Evolutionary conservation across 2,888 invertebrate genomes (phyloP).

Genomic region (Ernsta delagoae): DNA sequence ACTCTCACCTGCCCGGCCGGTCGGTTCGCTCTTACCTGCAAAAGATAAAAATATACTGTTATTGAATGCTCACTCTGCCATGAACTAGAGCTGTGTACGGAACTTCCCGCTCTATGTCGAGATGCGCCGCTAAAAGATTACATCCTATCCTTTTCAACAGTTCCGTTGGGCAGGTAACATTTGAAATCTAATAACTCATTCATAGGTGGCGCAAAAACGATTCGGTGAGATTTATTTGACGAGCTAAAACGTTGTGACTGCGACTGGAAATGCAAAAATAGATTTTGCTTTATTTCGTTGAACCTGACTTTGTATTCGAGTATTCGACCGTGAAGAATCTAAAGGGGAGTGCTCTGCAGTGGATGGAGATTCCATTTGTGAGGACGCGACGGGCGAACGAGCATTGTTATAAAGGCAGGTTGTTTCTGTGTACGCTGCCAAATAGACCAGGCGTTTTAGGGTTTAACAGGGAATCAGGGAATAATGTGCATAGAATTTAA

Average conservation of each 20-base stretch:
- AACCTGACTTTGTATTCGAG: slow-evolving; percentile 47
- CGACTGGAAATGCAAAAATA: slow-evolving; percentile 47
- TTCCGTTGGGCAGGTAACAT: slow-evolving; percentile 37
- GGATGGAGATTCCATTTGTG: slow-evolving; percentile 47
- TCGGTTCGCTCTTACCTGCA: slow-evolving; percentile 68
- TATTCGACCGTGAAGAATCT: slow-evolving; percentile 51
- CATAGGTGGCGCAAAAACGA: slow-evolving; percentile 39
- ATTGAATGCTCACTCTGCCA: slow-evolving; percentile 43
- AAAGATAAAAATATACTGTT: slow-evolving; percentile 65
- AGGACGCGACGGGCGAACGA: slow-evolving; percentile 44
- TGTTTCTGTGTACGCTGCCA: slow-evolving; percentile 49
- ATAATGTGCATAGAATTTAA: background rate
- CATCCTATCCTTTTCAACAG: slow-evolving; percentile 27
- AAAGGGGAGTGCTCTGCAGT: slow-evolving; percentile 44
- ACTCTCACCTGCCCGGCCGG: slow-evolving; percentile 62
- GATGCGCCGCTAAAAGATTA: slow-evolving; percentile 31
- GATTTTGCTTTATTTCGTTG: slow-evolving; percentile 44
- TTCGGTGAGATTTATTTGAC: slow-evolving; percentile 46
- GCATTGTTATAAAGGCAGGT: slow-evolving; percentile 48
- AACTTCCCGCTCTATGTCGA: slow-evolving; percentile 28
- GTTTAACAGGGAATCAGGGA: slow-evolving; percentile 4
- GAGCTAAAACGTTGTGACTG: slow-evolving; percentile 43
- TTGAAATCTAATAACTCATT: slow-evolving; percentile 45
- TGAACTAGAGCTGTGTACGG: slow-evolving; percentile 27
- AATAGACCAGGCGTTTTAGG: slow-evolving; percentile 50